Conservation (phyloP, 2,113 vertebrate genomes). For the Pomatostomus ruficeps region DNA sequence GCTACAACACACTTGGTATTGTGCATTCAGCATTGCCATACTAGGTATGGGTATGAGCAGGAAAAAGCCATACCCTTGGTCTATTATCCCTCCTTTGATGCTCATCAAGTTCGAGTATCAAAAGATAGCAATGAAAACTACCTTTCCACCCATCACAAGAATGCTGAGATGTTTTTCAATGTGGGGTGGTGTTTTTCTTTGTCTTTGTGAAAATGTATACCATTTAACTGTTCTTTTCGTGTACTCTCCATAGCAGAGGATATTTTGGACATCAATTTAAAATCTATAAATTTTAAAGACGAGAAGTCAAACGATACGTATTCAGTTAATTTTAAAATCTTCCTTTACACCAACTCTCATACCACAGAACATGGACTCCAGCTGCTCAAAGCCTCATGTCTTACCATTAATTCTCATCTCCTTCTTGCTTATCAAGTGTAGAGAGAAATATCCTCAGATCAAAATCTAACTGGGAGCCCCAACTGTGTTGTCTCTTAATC, state of each 20-base stretch:
- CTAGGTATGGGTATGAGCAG: too few relatives aligned
- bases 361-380: neutral
- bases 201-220: neutral
- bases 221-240: neutral
- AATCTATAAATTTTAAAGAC: neutral
- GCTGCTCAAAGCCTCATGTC: neutral
- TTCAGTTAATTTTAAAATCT: neutral
- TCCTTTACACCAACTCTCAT: neutral
- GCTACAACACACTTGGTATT: neutral
- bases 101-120: neutral
- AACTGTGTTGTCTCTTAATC: constrained; percentile 34
- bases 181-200: neutral
- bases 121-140: neutral
- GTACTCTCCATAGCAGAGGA: neutral
- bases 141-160: neutral
- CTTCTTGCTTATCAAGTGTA: constrained; percentile 7
- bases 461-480: constrained; percentile 17
- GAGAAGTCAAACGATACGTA: neutral
- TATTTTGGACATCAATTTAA: neutral
- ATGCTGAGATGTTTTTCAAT: neutral
- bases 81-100: neutral
- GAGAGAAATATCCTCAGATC: constrained; percentile 17
- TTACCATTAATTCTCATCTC: neutral
- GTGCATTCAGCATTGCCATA: neutral
- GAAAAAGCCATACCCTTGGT: neutral